phyloP scores from a whole-genome alignment of 2,113 vertebrate species.

The Tilapia sparmanii region DNA sequence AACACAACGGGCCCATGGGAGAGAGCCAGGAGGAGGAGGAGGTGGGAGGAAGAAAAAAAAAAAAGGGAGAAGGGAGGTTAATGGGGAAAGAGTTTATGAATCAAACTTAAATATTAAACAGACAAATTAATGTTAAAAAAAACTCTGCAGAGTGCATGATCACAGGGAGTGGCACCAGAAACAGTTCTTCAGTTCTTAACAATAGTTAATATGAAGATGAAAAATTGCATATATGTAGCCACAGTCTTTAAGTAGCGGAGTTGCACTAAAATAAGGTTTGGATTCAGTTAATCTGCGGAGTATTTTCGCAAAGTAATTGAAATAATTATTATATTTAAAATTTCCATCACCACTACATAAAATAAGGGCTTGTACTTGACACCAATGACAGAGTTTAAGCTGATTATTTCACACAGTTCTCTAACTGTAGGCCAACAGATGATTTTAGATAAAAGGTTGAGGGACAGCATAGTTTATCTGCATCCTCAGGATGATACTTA shows the following conservation, averaged over 20 bases:
- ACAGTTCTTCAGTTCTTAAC: background rate
- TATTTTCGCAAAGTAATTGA: background rate
- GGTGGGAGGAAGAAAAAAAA: constrained; percentile 41
- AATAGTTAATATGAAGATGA: background rate
- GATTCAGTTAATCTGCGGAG: background rate
- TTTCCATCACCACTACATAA: background rate
- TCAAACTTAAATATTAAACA: background rate
- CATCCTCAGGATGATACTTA: background rate
- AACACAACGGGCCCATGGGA: constrained; percentile 85
- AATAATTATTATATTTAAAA: background rate
- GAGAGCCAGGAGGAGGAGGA: constrained; percentile 96
- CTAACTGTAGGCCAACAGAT: background rate
- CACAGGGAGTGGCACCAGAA: background rate
- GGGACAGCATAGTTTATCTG: background rate
- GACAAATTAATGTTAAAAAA: background rate
- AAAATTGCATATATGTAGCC: background rate
- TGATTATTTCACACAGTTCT: background rate
- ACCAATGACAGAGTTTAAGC: background rate
- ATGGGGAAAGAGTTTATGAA: background rate
- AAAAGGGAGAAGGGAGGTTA: background rate
- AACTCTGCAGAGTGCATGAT: background rate
- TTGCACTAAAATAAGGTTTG: background rate
- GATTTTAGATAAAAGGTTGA: background rate
- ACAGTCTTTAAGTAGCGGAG: background rate
- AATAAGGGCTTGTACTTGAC: background rate